These are phyloP conservation scores for Rhinophrynus dorsalis DNA, from an alignment of 2,797 vertebrate species.

Conservation along the genomic window DNA sequence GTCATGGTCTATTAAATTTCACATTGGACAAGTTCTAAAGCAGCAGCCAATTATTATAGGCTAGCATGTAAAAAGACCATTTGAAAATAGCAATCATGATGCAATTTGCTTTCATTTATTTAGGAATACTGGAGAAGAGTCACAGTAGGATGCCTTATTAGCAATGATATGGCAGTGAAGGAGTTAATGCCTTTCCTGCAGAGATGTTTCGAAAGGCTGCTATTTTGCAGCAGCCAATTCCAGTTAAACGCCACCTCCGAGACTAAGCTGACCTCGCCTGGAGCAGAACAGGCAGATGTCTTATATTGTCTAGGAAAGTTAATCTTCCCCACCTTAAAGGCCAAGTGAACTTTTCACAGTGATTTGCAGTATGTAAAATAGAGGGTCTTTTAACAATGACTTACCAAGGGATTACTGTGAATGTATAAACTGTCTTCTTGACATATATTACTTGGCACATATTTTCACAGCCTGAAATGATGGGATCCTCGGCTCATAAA, in stretches of 20 bases:
- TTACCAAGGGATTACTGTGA: background rate
- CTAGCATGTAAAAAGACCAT: background rate
- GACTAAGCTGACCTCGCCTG: background rate
- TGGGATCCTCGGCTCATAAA: slow-evolving; percentile 12
- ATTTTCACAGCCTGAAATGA: slow-evolving; percentile 32
- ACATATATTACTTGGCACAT: slow-evolving; percentile 5
- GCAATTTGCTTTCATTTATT: background rate
- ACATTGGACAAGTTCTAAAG: background rate
- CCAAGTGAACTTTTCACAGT: slow-evolving; percentile 6
- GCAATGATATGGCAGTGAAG: background rate
- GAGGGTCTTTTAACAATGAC: background rate
- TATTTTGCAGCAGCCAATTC: background rate
- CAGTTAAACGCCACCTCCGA: background rate
- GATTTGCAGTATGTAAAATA: slow-evolving; percentile 15
- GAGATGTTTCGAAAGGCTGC: background rate
- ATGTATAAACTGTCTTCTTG: slow-evolving; percentile 6
- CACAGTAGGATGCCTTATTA: background rate
- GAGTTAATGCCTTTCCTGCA: background rate
- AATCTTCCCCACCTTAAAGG: slow-evolving; percentile 20
- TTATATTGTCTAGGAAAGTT: slow-evolving; percentile 6
- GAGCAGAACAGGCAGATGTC: slow-evolving; percentile 3
- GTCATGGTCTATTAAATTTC: slow-evolving; percentile 3
- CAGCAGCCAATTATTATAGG: slow-evolving; percentile 10
- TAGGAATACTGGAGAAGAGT: background rate
- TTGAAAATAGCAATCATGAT: background rate